These are phyloP conservation scores for Pogonocherus hispidulus DNA, from an alignment of 2,888 invertebrate genomes.

Conservation along the genomic window DNA sequence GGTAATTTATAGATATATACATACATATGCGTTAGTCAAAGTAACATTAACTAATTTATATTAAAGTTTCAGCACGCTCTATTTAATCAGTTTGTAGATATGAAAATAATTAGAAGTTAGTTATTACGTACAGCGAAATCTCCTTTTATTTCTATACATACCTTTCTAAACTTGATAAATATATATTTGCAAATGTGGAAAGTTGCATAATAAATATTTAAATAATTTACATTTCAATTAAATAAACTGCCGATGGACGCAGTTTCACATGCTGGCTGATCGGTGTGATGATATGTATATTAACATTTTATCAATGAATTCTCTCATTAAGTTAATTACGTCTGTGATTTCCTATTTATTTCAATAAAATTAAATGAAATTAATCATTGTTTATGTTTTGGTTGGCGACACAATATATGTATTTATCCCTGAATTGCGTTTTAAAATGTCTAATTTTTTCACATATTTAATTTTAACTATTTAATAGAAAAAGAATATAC, in stretches of 20 bases:
- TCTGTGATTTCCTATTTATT: neutral
- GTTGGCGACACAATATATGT: too few relatives aligned
- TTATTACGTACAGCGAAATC: neutral
- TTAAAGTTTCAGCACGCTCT: neutral
- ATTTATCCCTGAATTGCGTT: too few relatives aligned
- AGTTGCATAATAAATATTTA: constrained; percentile 1
- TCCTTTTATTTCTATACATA: neutral
- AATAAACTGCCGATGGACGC: neutral
- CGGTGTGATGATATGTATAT: neutral
- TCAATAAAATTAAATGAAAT: neutral
- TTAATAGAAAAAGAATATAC: too few relatives aligned
- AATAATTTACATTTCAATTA: neutral
- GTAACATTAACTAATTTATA: neutral
- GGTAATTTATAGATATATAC: too few relatives aligned
- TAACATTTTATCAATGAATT: neutral
- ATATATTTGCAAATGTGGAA: neutral
- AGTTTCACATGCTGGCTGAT: neutral
- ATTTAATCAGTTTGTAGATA: neutral
- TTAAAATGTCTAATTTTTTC: too few relatives aligned
- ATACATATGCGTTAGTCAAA: neutral
- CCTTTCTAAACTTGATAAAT: constrained; percentile 2
- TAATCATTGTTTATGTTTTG: neutral
- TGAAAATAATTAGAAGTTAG: neutral
- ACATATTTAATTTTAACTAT: too few relatives aligned
- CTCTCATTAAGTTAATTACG: neutral